Evolutionary conservation across 2,113 vertebrate species (phyloP).

Genomic region (Hippoglossus stenolepis): DNA sequence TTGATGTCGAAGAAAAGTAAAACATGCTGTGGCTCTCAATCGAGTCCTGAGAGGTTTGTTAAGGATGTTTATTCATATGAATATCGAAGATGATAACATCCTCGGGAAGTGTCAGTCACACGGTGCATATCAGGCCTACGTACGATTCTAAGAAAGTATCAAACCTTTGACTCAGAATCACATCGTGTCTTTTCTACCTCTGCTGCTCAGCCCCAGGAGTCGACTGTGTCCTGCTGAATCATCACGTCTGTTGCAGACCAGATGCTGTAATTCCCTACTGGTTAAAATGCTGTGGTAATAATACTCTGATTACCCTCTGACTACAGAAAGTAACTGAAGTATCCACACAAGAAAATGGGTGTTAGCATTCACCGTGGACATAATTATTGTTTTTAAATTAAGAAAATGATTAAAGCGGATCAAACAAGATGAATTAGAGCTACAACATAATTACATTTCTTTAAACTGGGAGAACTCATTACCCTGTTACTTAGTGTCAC

Average conservation of each 20-base stretch:
- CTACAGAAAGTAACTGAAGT: neutral
- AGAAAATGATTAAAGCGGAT: neutral
- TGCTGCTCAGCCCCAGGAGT: neutral
- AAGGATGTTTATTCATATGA: neutral
- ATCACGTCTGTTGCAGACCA: neutral
- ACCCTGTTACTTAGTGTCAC: neutral
- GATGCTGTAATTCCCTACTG: neutral
- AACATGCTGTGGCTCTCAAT: no score
- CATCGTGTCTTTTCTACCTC: neutral
- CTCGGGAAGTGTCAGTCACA: neutral
- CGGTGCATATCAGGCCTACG: neutral
- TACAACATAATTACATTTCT: neutral
- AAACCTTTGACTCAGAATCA: neutral
- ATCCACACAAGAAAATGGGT: neutral
- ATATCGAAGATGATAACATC: neutral
- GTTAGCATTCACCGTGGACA: neutral
- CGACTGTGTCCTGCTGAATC: neutral
- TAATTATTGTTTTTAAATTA: neutral
- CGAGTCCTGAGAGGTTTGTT: no score
- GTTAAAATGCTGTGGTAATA: neutral
- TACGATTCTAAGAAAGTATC: neutral
- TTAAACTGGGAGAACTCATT: conserved; percentile 1
- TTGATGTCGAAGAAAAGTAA: no score
- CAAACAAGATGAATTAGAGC: neutral
- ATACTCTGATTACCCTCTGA: neutral